phyloP scores from a whole-genome alignment of 2,888 invertebrate species.

The Corythucha ciliata region DNA sequence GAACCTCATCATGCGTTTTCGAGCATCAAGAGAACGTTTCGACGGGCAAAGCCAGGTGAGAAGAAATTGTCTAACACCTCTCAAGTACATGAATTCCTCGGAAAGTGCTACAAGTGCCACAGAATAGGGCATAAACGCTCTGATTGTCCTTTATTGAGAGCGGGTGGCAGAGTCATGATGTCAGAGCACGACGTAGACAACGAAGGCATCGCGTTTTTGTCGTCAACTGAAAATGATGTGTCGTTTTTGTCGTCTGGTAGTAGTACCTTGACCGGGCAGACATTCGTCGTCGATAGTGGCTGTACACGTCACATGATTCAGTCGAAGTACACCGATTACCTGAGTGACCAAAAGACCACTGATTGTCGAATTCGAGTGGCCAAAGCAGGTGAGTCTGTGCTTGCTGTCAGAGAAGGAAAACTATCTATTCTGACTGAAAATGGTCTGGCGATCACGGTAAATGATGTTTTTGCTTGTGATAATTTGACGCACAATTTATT shows the following conservation, averaged over 20 bases:
- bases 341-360: too few relatives aligned
- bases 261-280: too few relatives aligned
- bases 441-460: not conserved
- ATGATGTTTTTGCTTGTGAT: not conserved
- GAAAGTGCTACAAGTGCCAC: slow-evolving; percentile 1
- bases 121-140: not conserved
- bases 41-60: not conserved
- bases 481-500: too few relatives aligned
- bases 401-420: not conserved
- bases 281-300: too few relatives aligned
- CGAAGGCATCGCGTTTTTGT: not conserved
- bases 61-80: not conserved
- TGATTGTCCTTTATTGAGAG: not conserved
- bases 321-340: too few relatives aligned
- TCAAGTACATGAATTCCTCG: not conserved
- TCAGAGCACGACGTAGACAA: not conserved
- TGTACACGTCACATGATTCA: too few relatives aligned
- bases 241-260: too few relatives aligned
- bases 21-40: not conserved
- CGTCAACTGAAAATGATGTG: too few relatives aligned
- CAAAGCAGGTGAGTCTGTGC: too few relatives aligned
- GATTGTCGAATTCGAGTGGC: too few relatives aligned
- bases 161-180: not conserved
- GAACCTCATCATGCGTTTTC: too few relatives aligned
- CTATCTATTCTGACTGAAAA: slow-evolving; percentile 1